A percentile compares a stretch with the other conserved stretches of the same genome.
Evolutionary conservation across 2,888 invertebrate species (phyloP).

Genomic region (Achlya flavicornis): DNA sequence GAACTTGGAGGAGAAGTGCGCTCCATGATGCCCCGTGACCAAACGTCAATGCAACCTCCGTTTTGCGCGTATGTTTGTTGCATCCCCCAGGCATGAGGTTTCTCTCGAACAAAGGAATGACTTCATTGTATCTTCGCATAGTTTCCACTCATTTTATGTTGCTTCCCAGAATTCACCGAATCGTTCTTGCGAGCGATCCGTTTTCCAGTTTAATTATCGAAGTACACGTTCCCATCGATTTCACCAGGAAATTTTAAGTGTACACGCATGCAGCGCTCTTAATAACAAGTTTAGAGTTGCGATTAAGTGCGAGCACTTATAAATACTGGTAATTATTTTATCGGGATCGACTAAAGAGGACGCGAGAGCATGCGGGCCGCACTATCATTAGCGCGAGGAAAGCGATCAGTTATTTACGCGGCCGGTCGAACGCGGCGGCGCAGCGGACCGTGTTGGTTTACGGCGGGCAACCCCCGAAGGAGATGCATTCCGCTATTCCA

Average conservation of each 20-base stretch:
- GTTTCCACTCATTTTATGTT: conserved; percentile 58
- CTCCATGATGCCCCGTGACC: conserved; percentile 75
- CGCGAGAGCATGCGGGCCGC: conserved; percentile 64
- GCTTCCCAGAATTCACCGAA: conserved; percentile 52
- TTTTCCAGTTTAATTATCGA: conserved; percentile 61
- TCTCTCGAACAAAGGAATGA: conserved; percentile 73
- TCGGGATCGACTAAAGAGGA: conserved; percentile 76
- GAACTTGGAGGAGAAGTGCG: conserved; percentile 45
- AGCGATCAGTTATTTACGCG: conserved; percentile 82
- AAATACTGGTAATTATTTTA: conserved; percentile 80
- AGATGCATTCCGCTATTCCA: conserved; percentile 82
- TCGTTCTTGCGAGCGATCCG: conserved; percentile 26
- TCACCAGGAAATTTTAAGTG: conserved; percentile 62
- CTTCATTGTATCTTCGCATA: conserved; percentile 73
- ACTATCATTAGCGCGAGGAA: conserved; percentile 81
- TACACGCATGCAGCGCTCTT: conserved; percentile 53
- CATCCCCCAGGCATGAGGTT: conserved; percentile 64
- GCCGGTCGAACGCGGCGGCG: conserved; percentile 33
- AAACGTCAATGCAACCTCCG: conserved; percentile 79
- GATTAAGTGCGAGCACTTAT: conserved; percentile 75
- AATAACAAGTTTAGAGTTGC: conserved; percentile 65
- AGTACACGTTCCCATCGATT: conserved; percentile 58
- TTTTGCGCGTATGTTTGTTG: conserved; percentile 54
- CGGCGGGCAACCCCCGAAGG: conserved; percentile 82
- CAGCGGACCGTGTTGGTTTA: conserved; percentile 76